phyloP scores from a whole-genome alignment of 2,888 invertebrate species.

The Drosophila robusta region DNA sequence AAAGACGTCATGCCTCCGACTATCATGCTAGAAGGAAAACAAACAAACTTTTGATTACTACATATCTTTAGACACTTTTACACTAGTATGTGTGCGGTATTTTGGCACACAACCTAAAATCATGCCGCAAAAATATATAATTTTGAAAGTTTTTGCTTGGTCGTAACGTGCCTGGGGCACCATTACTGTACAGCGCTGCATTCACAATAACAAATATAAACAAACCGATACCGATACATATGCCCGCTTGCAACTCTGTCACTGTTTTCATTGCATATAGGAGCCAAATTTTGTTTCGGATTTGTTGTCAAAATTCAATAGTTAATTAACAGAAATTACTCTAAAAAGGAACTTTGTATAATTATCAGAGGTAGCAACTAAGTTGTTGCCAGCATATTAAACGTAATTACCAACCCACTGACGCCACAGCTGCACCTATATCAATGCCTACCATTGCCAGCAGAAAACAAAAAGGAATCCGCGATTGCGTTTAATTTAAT shows the following conservation, averaged over 20 bases:
- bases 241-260: slow-evolving; percentile 19
- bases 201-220: background rate
- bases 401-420: slow-evolving; percentile 5
- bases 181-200: background rate
- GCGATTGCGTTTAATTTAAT: slow-evolving; percentile 57
- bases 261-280: slow-evolving; percentile 42
- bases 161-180: background rate
- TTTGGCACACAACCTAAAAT: no score
- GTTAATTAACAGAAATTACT: slow-evolving; percentile 24
- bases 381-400: slow-evolving; percentile 10
- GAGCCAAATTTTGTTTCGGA: slow-evolving; percentile 32
- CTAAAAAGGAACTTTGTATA: slow-evolving; percentile 5
- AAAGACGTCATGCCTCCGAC: no score
- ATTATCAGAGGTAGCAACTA: background rate
- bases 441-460: background rate
- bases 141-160: no score
- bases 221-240: slow-evolving; percentile 8
- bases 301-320: slow-evolving; percentile 50
- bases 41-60: no score
- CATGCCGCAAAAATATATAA: no score
- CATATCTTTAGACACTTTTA: no score
- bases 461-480: slow-evolving; percentile 42
- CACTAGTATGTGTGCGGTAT: no score
- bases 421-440: background rate
- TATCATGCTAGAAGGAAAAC: no score